These are phyloP conservation scores for Peromyscus maniculatus DNA, from an alignment of 2,113 vertebrate species.

Conservation along the genomic window DNA sequence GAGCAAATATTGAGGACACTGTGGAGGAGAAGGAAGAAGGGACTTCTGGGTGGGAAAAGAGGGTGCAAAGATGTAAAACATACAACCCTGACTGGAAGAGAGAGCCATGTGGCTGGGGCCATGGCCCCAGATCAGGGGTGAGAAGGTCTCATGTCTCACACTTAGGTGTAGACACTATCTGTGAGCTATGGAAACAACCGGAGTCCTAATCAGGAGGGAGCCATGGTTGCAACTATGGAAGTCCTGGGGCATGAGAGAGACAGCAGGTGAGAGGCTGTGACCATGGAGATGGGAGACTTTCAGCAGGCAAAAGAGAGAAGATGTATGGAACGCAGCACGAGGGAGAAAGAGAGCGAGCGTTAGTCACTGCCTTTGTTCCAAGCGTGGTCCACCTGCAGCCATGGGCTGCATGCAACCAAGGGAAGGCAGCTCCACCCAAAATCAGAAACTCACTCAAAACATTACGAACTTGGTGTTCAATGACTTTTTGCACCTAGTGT, in stretches of 20 bases:
- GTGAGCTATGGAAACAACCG: too few species aligned
- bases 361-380: not conserved
- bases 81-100: fast-evolving
- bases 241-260: fast-evolving
- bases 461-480: not conserved
- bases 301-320: not conserved
- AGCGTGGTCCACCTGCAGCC: not conserved
- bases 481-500: not conserved
- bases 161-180: not conserved
- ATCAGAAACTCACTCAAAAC: not conserved
- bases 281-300: not conserved
- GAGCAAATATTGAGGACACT: too few species aligned
- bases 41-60: too few species aligned
- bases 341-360: not conserved
- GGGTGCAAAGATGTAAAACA: fast-evolving
- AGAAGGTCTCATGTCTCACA: fast-evolving
- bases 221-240: fast-evolving
- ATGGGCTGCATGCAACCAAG: not conserved
- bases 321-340: fast-evolving
- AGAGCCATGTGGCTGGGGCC: fast-evolving
- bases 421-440: not conserved
- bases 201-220: not conserved
- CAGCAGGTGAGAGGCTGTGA: not conserved
- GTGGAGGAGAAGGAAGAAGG: too few species aligned
- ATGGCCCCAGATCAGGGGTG: not conserved